Conservation (phyloP, 2,888 invertebrate species). For the Spisula solida region DNA sequence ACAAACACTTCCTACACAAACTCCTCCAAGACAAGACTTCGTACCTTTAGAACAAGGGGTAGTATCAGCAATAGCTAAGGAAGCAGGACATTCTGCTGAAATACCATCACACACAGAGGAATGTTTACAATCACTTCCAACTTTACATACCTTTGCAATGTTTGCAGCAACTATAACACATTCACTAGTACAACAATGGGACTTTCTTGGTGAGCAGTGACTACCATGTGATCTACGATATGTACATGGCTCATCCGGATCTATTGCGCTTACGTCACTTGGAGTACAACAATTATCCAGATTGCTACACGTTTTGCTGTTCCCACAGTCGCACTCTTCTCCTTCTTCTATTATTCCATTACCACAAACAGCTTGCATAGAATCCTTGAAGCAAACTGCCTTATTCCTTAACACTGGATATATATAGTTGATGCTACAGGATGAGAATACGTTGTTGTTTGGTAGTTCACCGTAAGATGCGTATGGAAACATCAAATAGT, state of each 20-base stretch:
- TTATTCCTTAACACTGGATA: slow-evolving; percentile 81
- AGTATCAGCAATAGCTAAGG: slow-evolving; percentile 59
- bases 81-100: slow-evolving; percentile 73
- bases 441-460: slow-evolving; percentile 82
- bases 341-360: slow-evolving; percentile 79
- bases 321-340: slow-evolving; percentile 83
- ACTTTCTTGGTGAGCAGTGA: slow-evolving; percentile 74
- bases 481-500: slow-evolving; percentile 82
- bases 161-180: slow-evolving; percentile 65
- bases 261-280: slow-evolving; percentile 48
- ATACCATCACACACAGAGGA: slow-evolving; percentile 73
- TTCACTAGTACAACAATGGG: slow-evolving; percentile 74
- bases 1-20: slow-evolving; percentile 75
- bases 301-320: slow-evolving; percentile 62
- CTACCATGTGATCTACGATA: slow-evolving; percentile 72
- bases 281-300: slow-evolving; percentile 80
- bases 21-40: slow-evolving; percentile 73
- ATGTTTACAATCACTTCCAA: slow-evolving; percentile 71
- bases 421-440: slow-evolving; percentile 80
- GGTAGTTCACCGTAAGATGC: slow-evolving; percentile 74
- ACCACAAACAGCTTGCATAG: slow-evolving; percentile 75
- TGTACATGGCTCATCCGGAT: slow-evolving; percentile 77
- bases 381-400: slow-evolving; percentile 74
- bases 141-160: slow-evolving; percentile 66
- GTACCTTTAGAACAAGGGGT: slow-evolving; percentile 71